These are phyloP conservation scores for Drymodes brunneopygia DNA, from an alignment of 2,113 vertebrate genomes.

Conservation along the genomic window DNA sequence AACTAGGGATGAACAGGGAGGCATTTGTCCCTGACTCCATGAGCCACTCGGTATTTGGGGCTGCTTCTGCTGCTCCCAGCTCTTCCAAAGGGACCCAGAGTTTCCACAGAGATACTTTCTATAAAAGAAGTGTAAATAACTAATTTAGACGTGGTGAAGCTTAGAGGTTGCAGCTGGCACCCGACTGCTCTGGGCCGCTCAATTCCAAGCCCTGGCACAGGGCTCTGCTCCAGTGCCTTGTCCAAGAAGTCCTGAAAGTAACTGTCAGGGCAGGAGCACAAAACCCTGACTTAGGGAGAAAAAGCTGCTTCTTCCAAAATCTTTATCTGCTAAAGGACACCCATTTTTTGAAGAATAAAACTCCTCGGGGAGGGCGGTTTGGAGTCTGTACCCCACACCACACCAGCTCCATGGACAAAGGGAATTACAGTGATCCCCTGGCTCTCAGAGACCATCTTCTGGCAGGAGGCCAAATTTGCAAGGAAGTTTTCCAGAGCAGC, in stretches of 20 bases:
- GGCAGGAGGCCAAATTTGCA: constrained; percentile 16
- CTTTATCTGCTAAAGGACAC: neutral
- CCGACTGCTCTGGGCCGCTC: neutral
- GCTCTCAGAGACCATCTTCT: neutral
- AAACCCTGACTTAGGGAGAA: neutral
- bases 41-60: neutral
- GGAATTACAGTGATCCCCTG: neutral
- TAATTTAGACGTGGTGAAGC: neutral
- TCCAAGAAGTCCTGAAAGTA: neutral
- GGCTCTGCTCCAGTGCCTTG: neutral
- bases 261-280: neutral
- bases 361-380: neutral
- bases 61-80: neutral
- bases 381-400: neutral
- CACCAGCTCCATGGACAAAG: neutral
- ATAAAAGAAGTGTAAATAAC: neutral
- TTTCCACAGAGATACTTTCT: neutral
- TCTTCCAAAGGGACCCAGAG: neutral
- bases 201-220: neutral
- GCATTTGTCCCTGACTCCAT: neutral
- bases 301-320: neutral
- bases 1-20: neutral
- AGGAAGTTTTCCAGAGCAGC: constrained; percentile 43
- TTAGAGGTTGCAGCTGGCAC: neutral
- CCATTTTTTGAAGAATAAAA: neutral